A percentile compares a stretch with the other conserved stretches of the same genome.
These are phyloP conservation scores for Graphium colonna DNA, from an alignment of 2,888 invertebrate species.

Conservation along the genomic window DNA sequence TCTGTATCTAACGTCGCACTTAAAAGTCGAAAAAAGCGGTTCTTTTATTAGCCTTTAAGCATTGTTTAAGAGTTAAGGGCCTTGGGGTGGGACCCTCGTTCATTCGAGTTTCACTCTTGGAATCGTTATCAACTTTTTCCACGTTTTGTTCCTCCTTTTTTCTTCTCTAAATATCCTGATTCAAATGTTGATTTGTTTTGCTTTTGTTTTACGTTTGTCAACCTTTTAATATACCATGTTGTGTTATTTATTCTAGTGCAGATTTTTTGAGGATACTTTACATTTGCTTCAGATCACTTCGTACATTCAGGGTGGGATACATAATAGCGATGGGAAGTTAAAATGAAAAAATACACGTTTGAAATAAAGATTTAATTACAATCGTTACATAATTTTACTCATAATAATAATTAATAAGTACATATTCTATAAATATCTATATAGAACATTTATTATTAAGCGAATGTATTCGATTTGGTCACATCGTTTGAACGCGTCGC, in stretches of 20 bases:
- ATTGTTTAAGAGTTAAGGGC: conserved; percentile 70
- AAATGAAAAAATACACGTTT: conserved; percentile 55
- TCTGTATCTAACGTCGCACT: conserved; percentile 39
- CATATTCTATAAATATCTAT: conserved; percentile 78
- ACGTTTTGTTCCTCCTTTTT: conserved; percentile 52
- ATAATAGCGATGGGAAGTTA: neutral
- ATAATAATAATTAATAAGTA: conserved; percentile 74
- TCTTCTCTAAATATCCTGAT: conserved; percentile 38
- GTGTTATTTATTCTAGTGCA: too few species aligned
- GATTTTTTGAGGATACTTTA: too few species aligned
- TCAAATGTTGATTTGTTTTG: conserved; percentile 43
- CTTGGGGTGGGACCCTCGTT: conserved; percentile 55
- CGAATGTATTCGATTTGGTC: conserved; percentile 79
- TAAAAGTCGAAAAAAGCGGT: conserved; percentile 61
- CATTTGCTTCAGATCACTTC: too few species aligned
- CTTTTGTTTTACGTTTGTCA: neutral
- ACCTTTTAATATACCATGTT: too few species aligned
- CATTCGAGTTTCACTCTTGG: conserved; percentile 65
- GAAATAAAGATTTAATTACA: conserved; percentile 80
- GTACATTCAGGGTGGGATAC: too few species aligned
- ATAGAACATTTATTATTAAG: conserved; percentile 78
- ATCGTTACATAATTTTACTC: conserved; percentile 77
- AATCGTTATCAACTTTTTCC: conserved; percentile 67
- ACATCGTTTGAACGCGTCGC: conserved; percentile 45
- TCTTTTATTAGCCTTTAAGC: conserved; percentile 71